Evolutionary conservation across 2,888 invertebrate genomes (phyloP).

Genomic region (Ferrisia virgata): DNA sequence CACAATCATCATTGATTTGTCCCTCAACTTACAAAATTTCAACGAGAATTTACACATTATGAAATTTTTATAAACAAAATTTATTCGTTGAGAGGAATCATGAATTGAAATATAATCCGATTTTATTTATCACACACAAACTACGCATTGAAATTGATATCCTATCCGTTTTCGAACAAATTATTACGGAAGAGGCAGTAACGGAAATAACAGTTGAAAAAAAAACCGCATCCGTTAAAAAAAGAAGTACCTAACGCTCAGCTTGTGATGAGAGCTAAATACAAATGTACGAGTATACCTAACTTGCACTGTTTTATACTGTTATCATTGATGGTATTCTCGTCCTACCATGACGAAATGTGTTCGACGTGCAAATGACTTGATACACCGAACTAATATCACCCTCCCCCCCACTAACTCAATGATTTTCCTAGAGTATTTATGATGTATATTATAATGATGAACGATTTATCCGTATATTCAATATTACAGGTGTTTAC

Average conservation of each 20-base stretch:
- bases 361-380: neutral
- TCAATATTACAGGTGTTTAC: too few relatives aligned
- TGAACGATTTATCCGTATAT: too few relatives aligned
- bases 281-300: neutral
- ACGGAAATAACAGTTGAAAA: constrained; percentile 24
- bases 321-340: constrained; percentile 6
- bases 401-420: neutral
- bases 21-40: neutral
- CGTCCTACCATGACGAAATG: constrained; percentile 15
- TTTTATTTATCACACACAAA: neutral
- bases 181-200: constrained; percentile 23
- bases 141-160: neutral
- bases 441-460: neutral
- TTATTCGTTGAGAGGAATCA: neutral
- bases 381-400: neutral
- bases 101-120: neutral
- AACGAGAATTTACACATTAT: neutral
- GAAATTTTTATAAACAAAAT: neutral
- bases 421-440: neutral
- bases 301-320: neutral
- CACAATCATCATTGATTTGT: neutral
- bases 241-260: neutral
- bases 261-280: neutral
- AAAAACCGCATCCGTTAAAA: constrained; percentile 30
- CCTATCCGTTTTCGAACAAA: neutral